phyloP scores from a whole-genome alignment of 2,113 vertebrate species.

The Thinocorus orbignyianus region DNA sequence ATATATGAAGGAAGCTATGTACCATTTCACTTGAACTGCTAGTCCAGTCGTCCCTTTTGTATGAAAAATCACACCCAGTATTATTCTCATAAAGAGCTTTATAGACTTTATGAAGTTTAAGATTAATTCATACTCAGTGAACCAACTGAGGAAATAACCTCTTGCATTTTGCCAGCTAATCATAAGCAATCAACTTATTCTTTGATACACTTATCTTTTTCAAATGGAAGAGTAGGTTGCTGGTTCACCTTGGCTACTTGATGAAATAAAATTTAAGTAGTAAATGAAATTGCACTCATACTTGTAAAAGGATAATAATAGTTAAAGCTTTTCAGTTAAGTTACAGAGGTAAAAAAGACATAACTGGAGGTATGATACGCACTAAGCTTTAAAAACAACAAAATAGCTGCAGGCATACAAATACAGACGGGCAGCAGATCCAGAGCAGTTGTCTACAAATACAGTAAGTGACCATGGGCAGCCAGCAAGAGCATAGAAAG shows the following conservation, averaged over 20 bases:
- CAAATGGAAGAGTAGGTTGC: neutral
- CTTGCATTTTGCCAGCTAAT: neutral
- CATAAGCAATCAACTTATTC: neutral
- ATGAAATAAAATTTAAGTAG: neutral
- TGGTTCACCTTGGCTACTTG: neutral
- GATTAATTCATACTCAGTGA: neutral
- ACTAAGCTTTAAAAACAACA: neutral
- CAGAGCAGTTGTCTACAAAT: neutral
- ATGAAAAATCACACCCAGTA: neutral
- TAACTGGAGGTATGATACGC: neutral
- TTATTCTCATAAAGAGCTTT: neutral
- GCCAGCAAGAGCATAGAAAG: neutral
- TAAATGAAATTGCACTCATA: neutral
- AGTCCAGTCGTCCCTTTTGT: neutral
- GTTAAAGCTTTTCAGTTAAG: neutral
- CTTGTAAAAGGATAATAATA: neutral
- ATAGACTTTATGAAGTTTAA: neutral
- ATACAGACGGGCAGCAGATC: neutral
- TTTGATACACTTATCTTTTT: neutral
- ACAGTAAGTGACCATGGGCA: accelerated
- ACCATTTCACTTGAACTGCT: neutral
- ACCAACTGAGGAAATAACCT: neutral
- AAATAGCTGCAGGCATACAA: neutral
- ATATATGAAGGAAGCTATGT: neutral
- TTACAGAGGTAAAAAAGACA: neutral